Conservation (phyloP, 2,113 vertebrate species). For the Cryptomyrus ogoouensis region DNA sequence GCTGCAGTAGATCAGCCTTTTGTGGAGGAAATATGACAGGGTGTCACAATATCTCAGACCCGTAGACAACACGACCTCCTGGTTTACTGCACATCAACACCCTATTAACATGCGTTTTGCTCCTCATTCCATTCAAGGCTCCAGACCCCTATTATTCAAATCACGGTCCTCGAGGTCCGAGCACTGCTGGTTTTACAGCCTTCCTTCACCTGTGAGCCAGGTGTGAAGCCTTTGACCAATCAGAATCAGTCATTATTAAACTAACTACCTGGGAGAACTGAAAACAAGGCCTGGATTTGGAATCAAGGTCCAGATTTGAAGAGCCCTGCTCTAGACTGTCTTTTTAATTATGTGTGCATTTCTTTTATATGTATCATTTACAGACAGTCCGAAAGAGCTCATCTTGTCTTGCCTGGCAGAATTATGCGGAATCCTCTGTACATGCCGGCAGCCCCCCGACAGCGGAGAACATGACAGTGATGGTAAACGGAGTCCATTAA, state of each 20-base stretch:
- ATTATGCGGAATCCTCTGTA: background rate
- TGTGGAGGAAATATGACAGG: background rate
- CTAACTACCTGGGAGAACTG: too few species aligned
- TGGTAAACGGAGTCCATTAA: background rate
- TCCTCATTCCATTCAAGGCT: background rate
- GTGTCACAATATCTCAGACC: background rate
- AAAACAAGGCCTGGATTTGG: too few species aligned
- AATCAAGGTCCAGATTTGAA: too few species aligned
- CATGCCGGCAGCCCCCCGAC: background rate
- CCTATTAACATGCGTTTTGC: background rate
- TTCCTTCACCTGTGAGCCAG: too few species aligned
- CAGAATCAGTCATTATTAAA: too few species aligned
- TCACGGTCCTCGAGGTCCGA: too few species aligned
- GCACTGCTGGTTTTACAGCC: too few species aligned
- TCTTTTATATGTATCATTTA: background rate
- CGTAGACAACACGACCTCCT: background rate
- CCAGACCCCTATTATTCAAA: too few species aligned
- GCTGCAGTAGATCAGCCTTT: background rate
- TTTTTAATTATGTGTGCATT: background rate
- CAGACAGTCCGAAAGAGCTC: background rate
- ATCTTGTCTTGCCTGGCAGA: background rate
- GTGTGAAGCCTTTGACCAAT: too few species aligned
- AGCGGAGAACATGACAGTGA: background rate
- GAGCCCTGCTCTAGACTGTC: background rate
- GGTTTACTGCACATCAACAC: background rate